These are phyloP conservation scores for Chromoteleia sp. DNA, from an alignment of 2,888 invertebrate species.

Conservation along the genomic window DNA sequence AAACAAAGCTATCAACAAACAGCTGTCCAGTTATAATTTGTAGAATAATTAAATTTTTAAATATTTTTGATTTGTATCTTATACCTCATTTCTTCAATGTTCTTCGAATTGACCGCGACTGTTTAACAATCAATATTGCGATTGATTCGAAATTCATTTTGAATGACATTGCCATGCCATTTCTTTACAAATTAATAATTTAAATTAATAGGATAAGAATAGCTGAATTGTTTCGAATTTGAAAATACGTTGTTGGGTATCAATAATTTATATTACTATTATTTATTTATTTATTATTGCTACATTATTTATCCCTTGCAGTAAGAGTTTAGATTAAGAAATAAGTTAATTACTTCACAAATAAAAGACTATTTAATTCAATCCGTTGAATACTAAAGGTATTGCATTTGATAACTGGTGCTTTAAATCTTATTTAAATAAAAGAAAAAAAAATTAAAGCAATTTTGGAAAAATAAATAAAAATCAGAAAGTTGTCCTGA, in stretches of 20 bases:
- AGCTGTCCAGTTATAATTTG: background rate
- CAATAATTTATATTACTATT: constrained; percentile 24
- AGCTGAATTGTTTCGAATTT: constrained; percentile 31
- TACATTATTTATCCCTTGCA: constrained; percentile 38
- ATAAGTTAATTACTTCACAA: background rate
- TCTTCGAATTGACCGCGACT: constrained; percentile 54
- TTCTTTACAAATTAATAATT: constrained; percentile 18
- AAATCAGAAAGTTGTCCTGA: too few species aligned
- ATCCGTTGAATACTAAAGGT: background rate
- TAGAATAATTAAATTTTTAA: constrained; percentile 16
- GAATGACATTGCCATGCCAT: constrained; percentile 60
- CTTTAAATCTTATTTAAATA: background rate
- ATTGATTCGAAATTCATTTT: constrained; percentile 52
- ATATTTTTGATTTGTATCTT: constrained; percentile 19
- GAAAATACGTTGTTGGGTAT: constrained; percentile 8
- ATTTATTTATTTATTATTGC: constrained; percentile 55
- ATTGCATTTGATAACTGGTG: background rate
- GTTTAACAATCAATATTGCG: constrained; percentile 24
- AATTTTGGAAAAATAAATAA: too few species aligned
- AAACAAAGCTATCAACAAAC: background rate
- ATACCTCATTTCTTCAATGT: constrained; percentile 45
- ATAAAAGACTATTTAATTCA: background rate
- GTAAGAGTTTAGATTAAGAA: constrained; percentile 3
- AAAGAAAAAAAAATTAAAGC: too few species aligned
- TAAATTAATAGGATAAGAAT: constrained; percentile 27